Evolutionary conservation across 2,888 invertebrate genomes (phyloP).

Genomic region (Caenorhabditis sp.): DNA sequence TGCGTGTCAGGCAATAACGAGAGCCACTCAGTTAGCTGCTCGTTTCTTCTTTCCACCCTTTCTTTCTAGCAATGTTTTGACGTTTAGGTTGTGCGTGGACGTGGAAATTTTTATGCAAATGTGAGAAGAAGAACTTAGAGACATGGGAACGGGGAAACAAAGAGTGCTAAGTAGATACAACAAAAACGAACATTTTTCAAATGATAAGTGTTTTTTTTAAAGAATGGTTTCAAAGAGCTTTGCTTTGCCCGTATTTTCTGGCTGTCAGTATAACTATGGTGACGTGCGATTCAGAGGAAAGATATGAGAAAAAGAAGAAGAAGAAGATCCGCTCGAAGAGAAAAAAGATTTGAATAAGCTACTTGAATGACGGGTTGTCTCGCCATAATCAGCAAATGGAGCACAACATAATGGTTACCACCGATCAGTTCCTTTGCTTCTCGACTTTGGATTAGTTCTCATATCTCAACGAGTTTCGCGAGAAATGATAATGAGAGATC

Average conservation of each 20-base stretch:
- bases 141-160: background rate
- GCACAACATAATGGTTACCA: background rate
- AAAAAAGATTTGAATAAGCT: conserved; percentile 4
- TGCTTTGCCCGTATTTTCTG: background rate
- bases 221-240: no score
- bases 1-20: conserved; percentile 33
- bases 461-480: no score
- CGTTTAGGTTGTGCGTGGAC: conserved; percentile 9
- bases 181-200: no score
- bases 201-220: no score
- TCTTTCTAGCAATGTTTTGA: background rate
- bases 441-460: background rate
- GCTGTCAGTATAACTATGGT: background rate
- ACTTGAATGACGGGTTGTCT: conserved; percentile 1
- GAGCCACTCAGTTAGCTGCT: conserved; percentile 24
- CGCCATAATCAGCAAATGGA: background rate
- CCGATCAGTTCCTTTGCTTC: background rate
- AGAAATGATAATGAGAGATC: no score
- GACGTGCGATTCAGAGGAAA: background rate
- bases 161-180: background rate
- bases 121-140: background rate
- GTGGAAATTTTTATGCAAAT: background rate
- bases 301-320: background rate
- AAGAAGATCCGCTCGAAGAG: background rate
- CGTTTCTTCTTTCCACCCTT: conserved; percentile 6